Percentiles rank a stretch among this genome's conserved stretches.
Conservation (phyloP, 2,113 vertebrate genomes). For the Willisornis vidua region DNA sequence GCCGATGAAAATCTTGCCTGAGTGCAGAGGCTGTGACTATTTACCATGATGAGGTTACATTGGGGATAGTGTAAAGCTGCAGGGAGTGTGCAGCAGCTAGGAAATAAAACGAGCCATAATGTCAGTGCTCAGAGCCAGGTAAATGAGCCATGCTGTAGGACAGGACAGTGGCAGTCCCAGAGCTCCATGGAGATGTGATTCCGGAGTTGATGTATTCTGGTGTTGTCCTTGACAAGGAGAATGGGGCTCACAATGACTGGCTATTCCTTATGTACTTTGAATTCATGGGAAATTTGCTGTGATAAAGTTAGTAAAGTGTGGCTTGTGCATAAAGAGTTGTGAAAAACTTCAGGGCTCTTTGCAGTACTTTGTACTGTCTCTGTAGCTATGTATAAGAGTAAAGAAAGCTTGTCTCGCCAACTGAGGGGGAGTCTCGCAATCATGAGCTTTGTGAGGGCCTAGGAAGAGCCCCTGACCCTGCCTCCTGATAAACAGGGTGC, state of each 20-base stretch:
- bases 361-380: not conserved
- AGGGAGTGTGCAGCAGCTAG: not conserved
- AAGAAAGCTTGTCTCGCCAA: not conserved
- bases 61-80: not conserved
- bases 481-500: not conserved
- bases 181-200: not conserved
- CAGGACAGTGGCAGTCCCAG: not conserved
- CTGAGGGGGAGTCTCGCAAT: not conserved
- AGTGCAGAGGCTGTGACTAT: not conserved
- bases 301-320: not conserved
- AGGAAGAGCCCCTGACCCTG: not conserved
- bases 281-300: not conserved
- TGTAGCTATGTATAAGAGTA: not conserved
- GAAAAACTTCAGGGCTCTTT: not conserved
- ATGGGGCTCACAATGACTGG: not conserved
- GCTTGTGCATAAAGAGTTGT: not conserved
- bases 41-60: not conserved
- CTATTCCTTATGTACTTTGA: not conserved
- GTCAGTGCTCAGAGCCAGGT: not conserved
- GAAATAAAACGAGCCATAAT: not conserved
- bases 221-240: not conserved
- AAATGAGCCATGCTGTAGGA: not conserved
- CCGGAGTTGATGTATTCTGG: not conserved
- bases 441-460: not conserved
- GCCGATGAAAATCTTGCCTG: not conserved